Evolutionary conservation across 2,888 invertebrate species (phyloP).

Genomic region (Eupithecia vulgata): DNA sequence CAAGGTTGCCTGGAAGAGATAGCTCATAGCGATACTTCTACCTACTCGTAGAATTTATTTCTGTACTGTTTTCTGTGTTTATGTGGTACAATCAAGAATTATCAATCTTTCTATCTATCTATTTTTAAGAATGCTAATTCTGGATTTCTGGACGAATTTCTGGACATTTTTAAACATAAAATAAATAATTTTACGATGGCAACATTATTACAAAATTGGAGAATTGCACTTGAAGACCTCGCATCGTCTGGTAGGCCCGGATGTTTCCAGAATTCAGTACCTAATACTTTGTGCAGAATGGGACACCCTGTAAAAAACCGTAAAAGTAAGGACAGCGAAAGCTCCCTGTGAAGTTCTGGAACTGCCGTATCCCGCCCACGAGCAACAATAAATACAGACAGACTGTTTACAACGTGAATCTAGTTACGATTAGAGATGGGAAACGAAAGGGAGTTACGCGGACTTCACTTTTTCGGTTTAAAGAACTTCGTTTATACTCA

Average conservation of each 20-base stretch:
- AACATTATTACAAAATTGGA: not conserved
- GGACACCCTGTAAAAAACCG: not conserved
- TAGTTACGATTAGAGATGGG: conserved; percentile 27
- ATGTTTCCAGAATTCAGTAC: not conserved
- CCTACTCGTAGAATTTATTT: no score
- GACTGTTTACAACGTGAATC: not conserved
- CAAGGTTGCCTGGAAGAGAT: no score
- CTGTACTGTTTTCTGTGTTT: no score
- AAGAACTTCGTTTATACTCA: no score
- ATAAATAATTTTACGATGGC: not conserved
- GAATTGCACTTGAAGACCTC: not conserved
- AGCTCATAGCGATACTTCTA: no score
- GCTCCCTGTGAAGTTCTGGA: not conserved
- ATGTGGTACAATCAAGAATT: no score
- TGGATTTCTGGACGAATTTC: not conserved
- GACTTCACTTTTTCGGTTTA: not conserved
- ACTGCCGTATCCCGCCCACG: conserved; percentile 7
- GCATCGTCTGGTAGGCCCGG: not conserved
- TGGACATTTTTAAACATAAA: not conserved
- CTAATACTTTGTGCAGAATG: not conserved
- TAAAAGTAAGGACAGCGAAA: not conserved
- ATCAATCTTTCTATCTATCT: no score
- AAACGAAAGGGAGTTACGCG: not conserved
- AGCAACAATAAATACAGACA: not conserved
- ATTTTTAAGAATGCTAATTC: not conserved